Evolutionary conservation across 2,888 invertebrate species (phyloP), one percentile per base, ranked within the genome.

Genomic region (Thelaira solivaga): DNA sequence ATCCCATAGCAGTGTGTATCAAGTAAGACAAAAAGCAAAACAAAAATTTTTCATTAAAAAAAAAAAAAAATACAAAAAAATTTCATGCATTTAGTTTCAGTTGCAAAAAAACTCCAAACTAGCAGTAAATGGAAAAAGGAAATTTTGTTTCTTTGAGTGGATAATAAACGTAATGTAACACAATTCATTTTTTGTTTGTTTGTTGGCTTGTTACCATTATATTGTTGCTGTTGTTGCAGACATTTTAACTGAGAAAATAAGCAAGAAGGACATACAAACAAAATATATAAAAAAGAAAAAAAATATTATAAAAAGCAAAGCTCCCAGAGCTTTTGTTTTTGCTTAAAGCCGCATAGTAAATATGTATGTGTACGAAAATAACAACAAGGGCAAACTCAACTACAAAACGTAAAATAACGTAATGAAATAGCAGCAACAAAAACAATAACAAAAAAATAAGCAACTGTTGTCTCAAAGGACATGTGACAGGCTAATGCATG

Each of bases 401-500:
- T 59, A 62, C 43, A 57, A 57, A 72, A 45, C 53, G 55, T 72
- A 65, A 71, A 71, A 24, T 51, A 71, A 55, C 61, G 45, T 75
- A 75, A 75, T 61, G 45, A 53, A 75, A 62, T 45, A 57, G 49
- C 39, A 62, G 41, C 62, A 68, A 39, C 41, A 78, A 59, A 24
- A 61, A 22, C 16, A 43, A 53, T 8, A 59, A 53, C n/a, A 36
- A 62, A 55, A n/a, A 34, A 49, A 45, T 36, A 77, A 72, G 68
- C 65, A 53, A 83, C 80, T 57, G 57, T 65, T 67, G 62, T 86
- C 86, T 85, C 86, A 83, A 84, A 87, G 87, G 86, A 86, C 84
- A 86, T 86, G 84, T 86, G 87, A 87, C 86, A 86, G 86, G 86
- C 86, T 87, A 86, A 87, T 86, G 86, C 88, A 87, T 86, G 83